Base-by-base conservation (phyloP, 2,113 vertebrate species). In the Notechis scutatus region DNA sequence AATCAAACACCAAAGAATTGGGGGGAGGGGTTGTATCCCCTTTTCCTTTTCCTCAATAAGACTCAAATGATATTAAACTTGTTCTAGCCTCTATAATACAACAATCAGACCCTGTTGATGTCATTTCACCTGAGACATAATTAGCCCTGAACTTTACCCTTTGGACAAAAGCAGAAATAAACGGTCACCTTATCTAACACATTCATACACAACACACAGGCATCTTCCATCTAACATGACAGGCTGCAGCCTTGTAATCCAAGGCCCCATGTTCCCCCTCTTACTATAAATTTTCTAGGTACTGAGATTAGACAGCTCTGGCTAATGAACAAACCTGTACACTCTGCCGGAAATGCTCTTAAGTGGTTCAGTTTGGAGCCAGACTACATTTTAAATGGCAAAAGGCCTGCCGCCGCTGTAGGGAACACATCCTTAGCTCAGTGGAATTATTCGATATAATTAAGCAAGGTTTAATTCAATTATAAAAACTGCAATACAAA, bases 211-310 rank as follows among this genome's bases (percentile, higher is more conserved):
- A 69, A 26, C 59, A 10, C 59, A 10, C 15, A 42, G 93, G 94
- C 94, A 93, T 93, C 94, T 94, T 94, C 93, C 92, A 94, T 90
- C 69, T 95, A 93, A 94, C 92, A 90, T 92, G 93, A 95, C 95
- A 97, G 94, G 69, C 93, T 93, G 95, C 96, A 96, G 88, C 94
- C 95, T 94, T 92, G 93, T 95, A 96, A 96, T 93, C 93, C 90
- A 93, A 86, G 91, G 94, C 91, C 93, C 94, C 95, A 94, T 81
- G 56, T 95, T 93, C 96, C 95, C 94, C 93, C 91, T 55, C 92
- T 94, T 89, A 92, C 95, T 92, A 95, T 94, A 94, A 91, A 95
- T 94, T 96, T 94, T 61, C 95, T 94, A 90, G 93, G 95, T 1
- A 0, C 93, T 95, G 96, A 95, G 93, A 95, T 91, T 93, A 91